Evolutionary conservation across 2,888 invertebrate genomes (phyloP).

Genomic region (Drosophila fungiperda): DNA sequence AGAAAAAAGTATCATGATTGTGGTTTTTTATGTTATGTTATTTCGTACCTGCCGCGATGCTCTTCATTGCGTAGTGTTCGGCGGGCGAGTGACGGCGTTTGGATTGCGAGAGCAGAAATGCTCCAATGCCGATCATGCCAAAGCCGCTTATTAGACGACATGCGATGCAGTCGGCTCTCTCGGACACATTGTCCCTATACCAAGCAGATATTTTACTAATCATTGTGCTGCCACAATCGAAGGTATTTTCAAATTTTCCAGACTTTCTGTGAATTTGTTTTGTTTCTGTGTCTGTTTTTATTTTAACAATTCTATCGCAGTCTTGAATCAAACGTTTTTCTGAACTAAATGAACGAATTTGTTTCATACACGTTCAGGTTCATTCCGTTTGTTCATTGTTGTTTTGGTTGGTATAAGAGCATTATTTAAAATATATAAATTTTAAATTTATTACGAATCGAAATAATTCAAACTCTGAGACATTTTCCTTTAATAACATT

Average conservation of each 20-base stretch:
- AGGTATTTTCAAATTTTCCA: conserved; percentile 17
- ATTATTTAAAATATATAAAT: not conserved
- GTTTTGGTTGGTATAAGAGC: not conserved
- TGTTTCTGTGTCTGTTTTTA: not conserved
- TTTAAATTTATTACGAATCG: not conserved
- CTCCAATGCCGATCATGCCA: conserved; percentile 88
- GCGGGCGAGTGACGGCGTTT: conserved; percentile 84
- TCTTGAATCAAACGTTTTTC: conserved; percentile 14
- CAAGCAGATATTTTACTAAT: conserved; percentile 67
- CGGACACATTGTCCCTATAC: conserved; percentile 61
- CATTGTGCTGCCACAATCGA: conserved; percentile 33
- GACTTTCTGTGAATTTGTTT: conserved; percentile 5
- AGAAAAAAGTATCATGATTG: not conserved
- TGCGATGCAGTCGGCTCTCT: conserved; percentile 86
- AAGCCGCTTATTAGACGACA: conserved; percentile 88
- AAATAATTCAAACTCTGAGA: not conserved
- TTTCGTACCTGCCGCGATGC: conserved; percentile 71
- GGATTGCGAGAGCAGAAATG: conserved; percentile 87
- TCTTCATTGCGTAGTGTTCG: conserved; percentile 70
- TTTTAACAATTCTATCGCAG: conserved; percentile 16
- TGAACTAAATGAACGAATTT: conserved; percentile 14
- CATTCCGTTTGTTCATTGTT: not conserved
- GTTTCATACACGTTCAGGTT: not conserved
- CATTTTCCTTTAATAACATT: not conserved
- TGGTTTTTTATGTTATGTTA: not conserved